A percentile compares a stretch with the other conserved stretches of the same genome.
phyloP scores from a whole-genome alignment of 2,113 vertebrate species.

The Pica pica region DNA sequence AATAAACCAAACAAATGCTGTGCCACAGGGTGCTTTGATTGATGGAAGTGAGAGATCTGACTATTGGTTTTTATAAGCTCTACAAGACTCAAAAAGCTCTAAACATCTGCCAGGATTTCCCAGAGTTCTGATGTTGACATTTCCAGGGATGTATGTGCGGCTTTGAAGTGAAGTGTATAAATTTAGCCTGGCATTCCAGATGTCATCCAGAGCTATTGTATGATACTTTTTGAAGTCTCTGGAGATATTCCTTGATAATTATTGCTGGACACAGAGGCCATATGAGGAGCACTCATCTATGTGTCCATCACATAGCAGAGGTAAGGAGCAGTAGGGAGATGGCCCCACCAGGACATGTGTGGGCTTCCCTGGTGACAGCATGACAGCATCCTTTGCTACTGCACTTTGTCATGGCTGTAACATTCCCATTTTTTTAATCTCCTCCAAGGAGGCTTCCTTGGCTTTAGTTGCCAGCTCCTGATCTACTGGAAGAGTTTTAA shows the following conservation, averaged over 20 bases:
- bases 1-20: not conserved
- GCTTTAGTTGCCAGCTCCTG: not conserved
- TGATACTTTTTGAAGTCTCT: not conserved
- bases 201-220: not conserved
- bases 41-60: not conserved
- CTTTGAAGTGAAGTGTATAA: constrained; percentile 27
- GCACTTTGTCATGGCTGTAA: not conserved
- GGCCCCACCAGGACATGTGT: accelerated
- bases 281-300: not conserved
- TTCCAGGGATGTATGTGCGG: not conserved
- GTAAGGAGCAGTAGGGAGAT: not conserved
- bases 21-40: not conserved
- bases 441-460: not conserved
- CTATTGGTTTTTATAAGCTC: constrained; percentile 11
- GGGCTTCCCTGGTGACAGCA: not conserved
- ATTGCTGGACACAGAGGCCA: not conserved
- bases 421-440: not conserved
- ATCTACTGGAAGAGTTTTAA: not conserved
- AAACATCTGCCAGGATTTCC: constrained; percentile 22
- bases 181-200: not conserved
- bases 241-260: not conserved
- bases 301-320: not conserved
- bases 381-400: not conserved
- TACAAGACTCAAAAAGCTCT: not conserved
- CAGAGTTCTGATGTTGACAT: not conserved